These are phyloP conservation scores for Terrapene triunguis DNA, from an alignment of 2,113 vertebrate genomes.

Conservation along the genomic window DNA sequence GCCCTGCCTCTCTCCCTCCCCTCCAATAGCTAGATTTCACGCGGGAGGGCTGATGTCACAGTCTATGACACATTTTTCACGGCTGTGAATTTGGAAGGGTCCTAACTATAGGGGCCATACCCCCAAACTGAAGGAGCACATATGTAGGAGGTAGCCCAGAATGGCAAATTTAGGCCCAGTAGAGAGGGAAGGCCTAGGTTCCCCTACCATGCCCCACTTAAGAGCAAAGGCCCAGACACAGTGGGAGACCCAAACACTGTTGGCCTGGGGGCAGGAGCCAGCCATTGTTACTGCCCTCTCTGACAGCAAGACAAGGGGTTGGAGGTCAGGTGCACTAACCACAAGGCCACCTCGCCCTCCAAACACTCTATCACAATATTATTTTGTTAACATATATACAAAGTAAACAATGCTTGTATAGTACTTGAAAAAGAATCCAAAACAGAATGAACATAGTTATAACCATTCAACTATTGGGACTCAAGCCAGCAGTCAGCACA, in stretches of 20 bases:
- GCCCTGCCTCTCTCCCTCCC: too few relatives aligned
- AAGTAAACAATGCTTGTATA: not conserved
- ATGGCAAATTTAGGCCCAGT: not conserved
- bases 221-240: not conserved
- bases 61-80: too few relatives aligned
- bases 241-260: not conserved
- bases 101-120: not conserved
- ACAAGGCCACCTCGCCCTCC: not conserved
- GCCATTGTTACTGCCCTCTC: not conserved
- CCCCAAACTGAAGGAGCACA: not conserved
- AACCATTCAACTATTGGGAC: constrained; percentile 6
- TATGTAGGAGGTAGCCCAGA: not conserved
- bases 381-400: not conserved
- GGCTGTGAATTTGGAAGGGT: too few relatives aligned
- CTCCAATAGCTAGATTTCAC: too few relatives aligned
- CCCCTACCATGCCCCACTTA: not conserved
- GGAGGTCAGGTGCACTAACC: not conserved
- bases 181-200: not conserved
- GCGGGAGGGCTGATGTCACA: too few relatives aligned
- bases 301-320: not conserved
- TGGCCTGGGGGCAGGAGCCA: not conserved
- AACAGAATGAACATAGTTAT: not conserved
- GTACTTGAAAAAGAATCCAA: not conserved
- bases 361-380: not conserved
- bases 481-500: not conserved